phyloP scores from a whole-genome alignment of 2,797 vertebrate genomes.

The Scolopax rusticola region DNA sequence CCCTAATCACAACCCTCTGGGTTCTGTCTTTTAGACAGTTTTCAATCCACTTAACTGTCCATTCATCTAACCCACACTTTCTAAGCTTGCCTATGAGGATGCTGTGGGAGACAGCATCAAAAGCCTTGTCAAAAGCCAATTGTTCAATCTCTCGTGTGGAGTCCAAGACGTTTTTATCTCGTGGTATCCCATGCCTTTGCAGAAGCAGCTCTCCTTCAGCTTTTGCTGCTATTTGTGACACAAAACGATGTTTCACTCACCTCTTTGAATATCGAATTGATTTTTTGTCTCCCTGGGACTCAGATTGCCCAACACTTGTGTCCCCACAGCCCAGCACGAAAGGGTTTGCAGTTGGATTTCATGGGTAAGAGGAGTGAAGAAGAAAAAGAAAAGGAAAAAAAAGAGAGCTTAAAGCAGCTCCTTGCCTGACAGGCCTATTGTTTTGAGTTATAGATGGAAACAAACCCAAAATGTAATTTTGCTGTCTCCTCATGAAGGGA shows the following conservation, averaged over 20 bases:
- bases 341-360: not conserved
- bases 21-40: too few species aligned
- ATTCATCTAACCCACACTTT: too few species aligned
- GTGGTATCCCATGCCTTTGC: not conserved
- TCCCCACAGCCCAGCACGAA: not conserved
- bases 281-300: not conserved
- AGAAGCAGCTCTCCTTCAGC: not conserved
- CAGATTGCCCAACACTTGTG: too few species aligned
- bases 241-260: not conserved
- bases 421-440: not conserved
- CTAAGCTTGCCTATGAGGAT: too few species aligned
- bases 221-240: not conserved
- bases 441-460: not conserved
- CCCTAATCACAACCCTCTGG: too few species aligned
- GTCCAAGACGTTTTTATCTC: not conserved
- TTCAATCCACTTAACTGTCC: too few species aligned
- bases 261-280: not conserved
- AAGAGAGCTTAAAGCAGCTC: not conserved
- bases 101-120: too few species aligned
- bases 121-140: too few species aligned
- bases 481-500: not conserved
- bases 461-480: conserved; percentile 7
- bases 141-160: not conserved
- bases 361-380: not conserved
- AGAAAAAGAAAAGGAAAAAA: not conserved